These are phyloP conservation scores for Macrostomum lignano DNA, from an alignment of 1,140 invertebrate species.

Conservation along the genomic window DNA sequence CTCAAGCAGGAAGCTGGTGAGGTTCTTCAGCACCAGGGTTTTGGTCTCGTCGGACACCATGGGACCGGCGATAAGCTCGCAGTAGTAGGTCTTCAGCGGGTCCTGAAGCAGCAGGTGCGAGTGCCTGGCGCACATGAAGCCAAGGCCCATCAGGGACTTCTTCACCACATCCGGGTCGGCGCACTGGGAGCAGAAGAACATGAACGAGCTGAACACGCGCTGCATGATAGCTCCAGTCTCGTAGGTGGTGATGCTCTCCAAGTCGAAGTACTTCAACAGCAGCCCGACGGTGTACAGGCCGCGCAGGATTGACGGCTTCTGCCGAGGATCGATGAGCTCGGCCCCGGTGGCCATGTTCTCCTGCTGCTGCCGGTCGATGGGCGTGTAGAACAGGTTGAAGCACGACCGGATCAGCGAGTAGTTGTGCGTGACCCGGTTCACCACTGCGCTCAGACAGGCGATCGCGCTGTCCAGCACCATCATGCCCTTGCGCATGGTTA, in stretches of 20 bases:
- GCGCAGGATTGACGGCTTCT: too few species aligned
- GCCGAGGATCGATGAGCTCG: too few species aligned
- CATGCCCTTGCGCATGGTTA: slow-evolving; percentile 62
- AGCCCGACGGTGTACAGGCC: slow-evolving; percentile 75
- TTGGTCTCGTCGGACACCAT: slow-evolving; percentile 42
- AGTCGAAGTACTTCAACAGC: slow-evolving; percentile 77
- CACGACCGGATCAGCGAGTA: slow-evolving; percentile 72
- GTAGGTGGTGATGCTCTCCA: slow-evolving; percentile 47
- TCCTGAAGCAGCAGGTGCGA: slow-evolving; percentile 67
- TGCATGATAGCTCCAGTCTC: too few species aligned
- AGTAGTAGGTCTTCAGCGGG: slow-evolving; percentile 61
- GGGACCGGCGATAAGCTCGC: slow-evolving; percentile 43
- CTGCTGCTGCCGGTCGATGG: too few species aligned
- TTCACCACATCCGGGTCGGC: slow-evolving; percentile 42
- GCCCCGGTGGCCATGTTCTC: too few species aligned
- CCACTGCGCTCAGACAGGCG: slow-evolving; percentile 68
- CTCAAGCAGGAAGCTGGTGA: slow-evolving; percentile 71
- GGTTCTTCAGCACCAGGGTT: slow-evolving; percentile 61
- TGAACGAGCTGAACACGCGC: slow-evolving; percentile 57
- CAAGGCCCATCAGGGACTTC: slow-evolving; percentile 27
- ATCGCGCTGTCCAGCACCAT: slow-evolving; percentile 40
- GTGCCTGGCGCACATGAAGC: slow-evolving; percentile 68
- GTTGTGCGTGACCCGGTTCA: slow-evolving; percentile 79
- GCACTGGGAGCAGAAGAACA: slow-evolving; percentile 46
- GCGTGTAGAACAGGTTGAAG: slow-evolving; percentile 38